Conservation (phyloP, 2,888 invertebrate species). For the Andrena trimmerana region DNA sequence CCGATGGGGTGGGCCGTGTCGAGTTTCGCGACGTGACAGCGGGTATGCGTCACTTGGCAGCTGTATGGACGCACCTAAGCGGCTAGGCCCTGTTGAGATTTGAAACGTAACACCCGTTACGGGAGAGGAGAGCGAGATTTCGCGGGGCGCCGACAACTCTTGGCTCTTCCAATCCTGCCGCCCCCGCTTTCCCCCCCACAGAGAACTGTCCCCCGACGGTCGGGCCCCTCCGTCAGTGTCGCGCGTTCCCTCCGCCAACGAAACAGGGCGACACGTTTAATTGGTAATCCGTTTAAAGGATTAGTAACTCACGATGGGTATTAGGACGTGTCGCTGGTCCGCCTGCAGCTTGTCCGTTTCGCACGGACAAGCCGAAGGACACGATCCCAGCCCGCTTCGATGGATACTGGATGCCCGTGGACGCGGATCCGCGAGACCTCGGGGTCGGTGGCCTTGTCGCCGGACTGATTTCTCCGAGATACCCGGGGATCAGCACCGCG, state of each 20-base stretch:
- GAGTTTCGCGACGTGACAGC: slow-evolving; percentile 72
- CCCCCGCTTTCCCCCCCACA: slow-evolving; percentile 23
- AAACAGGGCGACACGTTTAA: slow-evolving; percentile 81
- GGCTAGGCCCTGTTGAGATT: slow-evolving; percentile 74
- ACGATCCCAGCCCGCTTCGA: slow-evolving; percentile 66
- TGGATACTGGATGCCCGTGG: slow-evolving; percentile 40
- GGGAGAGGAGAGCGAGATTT: slow-evolving; percentile 45
- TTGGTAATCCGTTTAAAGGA: slow-evolving; percentile 85
- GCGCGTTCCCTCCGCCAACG: slow-evolving; percentile 64
- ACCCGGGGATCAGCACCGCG: background rate
- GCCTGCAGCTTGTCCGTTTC: slow-evolving; percentile 80
- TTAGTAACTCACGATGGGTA: slow-evolving; percentile 83
- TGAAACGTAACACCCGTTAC: slow-evolving; percentile 78
- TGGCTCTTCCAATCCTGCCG: slow-evolving; percentile 19
- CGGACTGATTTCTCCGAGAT: slow-evolving; percentile 19
- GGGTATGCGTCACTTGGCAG: slow-evolving; percentile 75
- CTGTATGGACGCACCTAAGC: slow-evolving; percentile 69
- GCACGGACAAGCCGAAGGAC: slow-evolving; percentile 80
- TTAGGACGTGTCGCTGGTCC: slow-evolving; percentile 81
- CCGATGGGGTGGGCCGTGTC: slow-evolving; percentile 69
- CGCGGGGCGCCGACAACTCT: slow-evolving; percentile 53
- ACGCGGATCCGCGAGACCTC: slow-evolving; percentile 12
- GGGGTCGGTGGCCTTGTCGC: slow-evolving; percentile 31
- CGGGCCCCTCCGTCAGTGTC: slow-evolving; percentile 31
- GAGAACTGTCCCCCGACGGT: slow-evolving; percentile 46